A percentile compares a stretch with the other conserved stretches of the same genome.
These are phyloP conservation scores for Noctua pronuba DNA, from an alignment of 2,888 invertebrate genomes.

Conservation along the genomic window DNA sequence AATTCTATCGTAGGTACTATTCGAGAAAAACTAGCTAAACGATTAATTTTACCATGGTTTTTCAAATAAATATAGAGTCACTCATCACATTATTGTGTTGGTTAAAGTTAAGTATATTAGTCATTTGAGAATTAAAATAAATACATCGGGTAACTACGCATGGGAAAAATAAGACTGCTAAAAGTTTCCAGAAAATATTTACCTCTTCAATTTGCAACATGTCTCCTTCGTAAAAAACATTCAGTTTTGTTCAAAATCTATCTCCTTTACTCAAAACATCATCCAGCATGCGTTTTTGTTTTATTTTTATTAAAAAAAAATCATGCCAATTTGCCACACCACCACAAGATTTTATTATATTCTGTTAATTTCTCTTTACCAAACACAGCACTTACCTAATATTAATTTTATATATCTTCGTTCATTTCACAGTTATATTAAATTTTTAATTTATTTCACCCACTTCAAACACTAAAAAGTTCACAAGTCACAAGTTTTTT, in stretches of 20 bases:
- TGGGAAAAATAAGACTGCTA: conserved; percentile 24
- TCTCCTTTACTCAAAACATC: conserved; percentile 67
- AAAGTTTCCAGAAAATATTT: conserved; percentile 66
- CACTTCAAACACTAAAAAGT: conserved; percentile 72
- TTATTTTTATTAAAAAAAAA: conserved; percentile 69
- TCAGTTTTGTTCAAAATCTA: conserved; percentile 55
- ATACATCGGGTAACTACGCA: conserved; percentile 31
- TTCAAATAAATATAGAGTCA: not conserved
- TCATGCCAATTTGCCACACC: conserved; percentile 88
- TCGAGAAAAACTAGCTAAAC: not conserved
- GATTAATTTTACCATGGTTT: not conserved
- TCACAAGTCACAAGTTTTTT: conserved; percentile 70
- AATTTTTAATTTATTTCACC: conserved; percentile 62
- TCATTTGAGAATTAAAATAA: not conserved
- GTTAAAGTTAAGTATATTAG: not conserved
- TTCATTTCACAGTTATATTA: conserved; percentile 64
- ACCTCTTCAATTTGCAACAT: conserved; percentile 69
- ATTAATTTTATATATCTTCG: conserved; percentile 71
- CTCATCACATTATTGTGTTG: not conserved
- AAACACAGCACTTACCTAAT: conserved; percentile 88
- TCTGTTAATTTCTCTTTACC: conserved; percentile 80
- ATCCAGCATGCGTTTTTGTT: conserved; percentile 85
- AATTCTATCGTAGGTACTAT: not conserved
- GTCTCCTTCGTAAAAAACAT: conserved; percentile 58
- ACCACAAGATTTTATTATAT: conserved; percentile 79